Conservation (phyloP, 2,888 invertebrate species). For the Neoascia interrupta region DNA sequence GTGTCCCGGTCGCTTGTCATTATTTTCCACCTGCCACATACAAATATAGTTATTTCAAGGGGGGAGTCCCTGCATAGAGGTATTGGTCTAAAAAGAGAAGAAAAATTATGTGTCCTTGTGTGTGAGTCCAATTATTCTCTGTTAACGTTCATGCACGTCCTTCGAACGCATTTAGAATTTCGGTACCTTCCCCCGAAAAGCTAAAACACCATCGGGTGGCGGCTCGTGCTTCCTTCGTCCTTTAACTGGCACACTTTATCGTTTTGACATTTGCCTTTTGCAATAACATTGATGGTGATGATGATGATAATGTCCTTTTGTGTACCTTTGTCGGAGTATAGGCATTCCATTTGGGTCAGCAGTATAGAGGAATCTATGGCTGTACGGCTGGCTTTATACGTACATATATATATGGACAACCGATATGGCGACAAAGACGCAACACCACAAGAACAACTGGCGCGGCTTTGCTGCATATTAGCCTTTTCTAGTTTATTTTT, state of each 20-base stretch:
- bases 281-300: slow-evolving; percentile 48
- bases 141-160: slow-evolving; percentile 15
- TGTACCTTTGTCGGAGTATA: slow-evolving; percentile 37
- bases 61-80: neutral
- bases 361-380: neutral
- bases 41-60: neutral
- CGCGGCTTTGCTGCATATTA: slow-evolving; percentile 16
- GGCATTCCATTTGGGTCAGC: slow-evolving; percentile 43
- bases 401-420: no score
- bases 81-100: slow-evolving; percentile 2
- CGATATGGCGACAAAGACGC: neutral
- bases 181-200: slow-evolving; percentile 17
- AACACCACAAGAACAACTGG: slow-evolving; percentile 7
- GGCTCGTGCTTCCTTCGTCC: slow-evolving; percentile 12
- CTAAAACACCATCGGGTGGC: neutral
- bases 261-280: slow-evolving; percentile 42
- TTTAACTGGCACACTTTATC: slow-evolving; percentile 26
- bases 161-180: slow-evolving; percentile 37
- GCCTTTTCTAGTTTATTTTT: no score
- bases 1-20: slow-evolving; percentile 14
- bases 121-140: slow-evolving; percentile 22
- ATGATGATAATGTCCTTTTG: slow-evolving; percentile 51
- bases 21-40: slow-evolving; percentile 20
- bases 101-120: slow-evolving; percentile 11
- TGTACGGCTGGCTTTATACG: slow-evolving; percentile 9